These are phyloP conservation scores for Drosophila pseudotalamancana DNA, from an alignment of 2,888 invertebrate species.

Conservation along the genomic window DNA sequence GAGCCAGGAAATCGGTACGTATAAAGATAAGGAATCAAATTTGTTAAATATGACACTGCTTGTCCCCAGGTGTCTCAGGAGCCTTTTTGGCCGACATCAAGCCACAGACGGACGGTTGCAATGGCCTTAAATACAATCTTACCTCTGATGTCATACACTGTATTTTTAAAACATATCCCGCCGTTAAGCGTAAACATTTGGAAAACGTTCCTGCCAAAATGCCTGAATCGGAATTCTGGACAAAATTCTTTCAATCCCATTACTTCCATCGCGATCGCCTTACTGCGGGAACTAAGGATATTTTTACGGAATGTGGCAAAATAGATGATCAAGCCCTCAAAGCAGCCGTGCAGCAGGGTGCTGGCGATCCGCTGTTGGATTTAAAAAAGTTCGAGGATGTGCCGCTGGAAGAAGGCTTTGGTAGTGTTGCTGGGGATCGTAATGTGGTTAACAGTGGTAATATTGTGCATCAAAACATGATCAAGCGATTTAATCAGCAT, in stretches of 20 bases:
- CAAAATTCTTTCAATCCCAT: conserved; percentile 99
- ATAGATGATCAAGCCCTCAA: conserved; percentile 94
- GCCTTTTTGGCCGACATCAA: conserved; percentile 96
- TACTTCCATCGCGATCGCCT: conserved; percentile 98
- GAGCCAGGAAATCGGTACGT: conserved; percentile 92
- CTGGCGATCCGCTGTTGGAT: conserved; percentile 93
- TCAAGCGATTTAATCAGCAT: conserved; percentile 98
- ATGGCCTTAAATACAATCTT: conserved; percentile 98
- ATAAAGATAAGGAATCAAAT: too few species aligned
- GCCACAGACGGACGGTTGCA: conserved; percentile 98
- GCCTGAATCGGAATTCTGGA: conserved; percentile 99
- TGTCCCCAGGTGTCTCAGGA: conserved; percentile 87
- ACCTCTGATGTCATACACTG: conserved; percentile 98
- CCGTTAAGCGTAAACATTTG: conserved; percentile 97
- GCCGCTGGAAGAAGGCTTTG: conserved; percentile 88
- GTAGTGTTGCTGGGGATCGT: conserved; percentile 84
- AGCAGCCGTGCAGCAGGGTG: conserved; percentile 90
- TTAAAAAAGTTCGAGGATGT: conserved; percentile 92
- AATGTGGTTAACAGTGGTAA: conserved; percentile 85
- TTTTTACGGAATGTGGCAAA: conserved; percentile 99
- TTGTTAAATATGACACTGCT: background rate
- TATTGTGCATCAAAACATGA: conserved; percentile 95
- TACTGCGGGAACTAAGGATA: conserved; percentile 95
- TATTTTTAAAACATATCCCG: conserved; percentile 99
- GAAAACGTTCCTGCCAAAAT: conserved; percentile 98